A percentile compares a stretch with the other conserved stretches of the same genome.
Evolutionary conservation across 2,888 invertebrate genomes (phyloP).

Genomic region (Galeruca laticollis): DNA sequence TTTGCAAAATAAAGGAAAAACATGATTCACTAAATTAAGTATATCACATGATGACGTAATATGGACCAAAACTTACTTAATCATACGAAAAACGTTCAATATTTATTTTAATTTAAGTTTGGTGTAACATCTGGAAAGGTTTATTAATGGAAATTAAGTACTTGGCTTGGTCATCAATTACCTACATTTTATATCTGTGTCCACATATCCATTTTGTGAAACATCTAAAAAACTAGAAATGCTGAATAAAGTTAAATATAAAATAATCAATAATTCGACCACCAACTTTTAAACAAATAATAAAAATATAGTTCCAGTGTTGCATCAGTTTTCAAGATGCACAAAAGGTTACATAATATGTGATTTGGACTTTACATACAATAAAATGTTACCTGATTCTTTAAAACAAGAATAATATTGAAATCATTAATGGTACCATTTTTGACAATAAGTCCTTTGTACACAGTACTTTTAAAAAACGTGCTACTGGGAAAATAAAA

Average conservation of each 20-base stretch:
- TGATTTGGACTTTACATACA: not conserved
- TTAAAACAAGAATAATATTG: slow-evolving; percentile 7
- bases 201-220: not conserved
- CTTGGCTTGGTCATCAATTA: not conserved
- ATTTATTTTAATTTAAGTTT: not conserved
- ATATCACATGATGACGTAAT: not conserved
- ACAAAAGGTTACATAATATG: not conserved
- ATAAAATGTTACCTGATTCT: not conserved
- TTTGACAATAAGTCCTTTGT: not conserved
- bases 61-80: slow-evolving; percentile 1
- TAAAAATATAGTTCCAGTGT: not conserved
- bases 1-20: no score
- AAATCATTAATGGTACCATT: slow-evolving; percentile 7
- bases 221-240: slow-evolving; percentile 2
- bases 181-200: not conserved
- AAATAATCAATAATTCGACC: not conserved
- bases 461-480: not conserved
- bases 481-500: slow-evolving; percentile 1
- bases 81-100: not conserved
- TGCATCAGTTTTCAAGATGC: not conserved
- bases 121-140: not conserved
- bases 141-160: not conserved
- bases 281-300: not conserved
- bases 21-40: no score
- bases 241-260: not conserved